Percentiles rank a stretch among this genome's conserved stretches.
Evolutionary conservation across 2,888 invertebrate genomes (phyloP).

Genomic region (Acrocyrtus sp.): DNA sequence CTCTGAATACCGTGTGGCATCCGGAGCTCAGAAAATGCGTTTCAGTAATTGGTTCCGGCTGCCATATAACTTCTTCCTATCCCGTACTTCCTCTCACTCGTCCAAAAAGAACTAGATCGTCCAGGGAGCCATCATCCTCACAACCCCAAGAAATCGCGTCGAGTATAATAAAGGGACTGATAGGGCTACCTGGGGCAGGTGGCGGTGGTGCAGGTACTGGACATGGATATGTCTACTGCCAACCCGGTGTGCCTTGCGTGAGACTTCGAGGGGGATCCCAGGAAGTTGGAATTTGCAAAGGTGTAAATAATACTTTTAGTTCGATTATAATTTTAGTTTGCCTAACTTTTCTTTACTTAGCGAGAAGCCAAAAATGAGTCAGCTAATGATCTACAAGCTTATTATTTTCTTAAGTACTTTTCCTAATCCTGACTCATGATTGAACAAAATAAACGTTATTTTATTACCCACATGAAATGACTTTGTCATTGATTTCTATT

Average conservation of each 20-base stretch:
- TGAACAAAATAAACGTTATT: too few species aligned
- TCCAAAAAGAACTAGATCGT: background rate
- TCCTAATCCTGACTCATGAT: too few species aligned
- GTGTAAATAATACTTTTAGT: too few species aligned
- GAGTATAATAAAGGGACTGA: constrained; percentile 23
- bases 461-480: too few species aligned
- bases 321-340: too few species aligned
- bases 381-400: too few species aligned
- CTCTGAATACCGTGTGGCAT: constrained; percentile 52
- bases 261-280: constrained; percentile 18
- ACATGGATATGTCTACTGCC: constrained; percentile 42
- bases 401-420: too few species aligned
- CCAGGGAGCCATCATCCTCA: background rate
- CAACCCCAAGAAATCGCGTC: constrained; percentile 21
- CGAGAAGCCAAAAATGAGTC: too few species aligned
- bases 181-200: constrained; percentile 10
- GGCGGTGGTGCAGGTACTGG: background rate
- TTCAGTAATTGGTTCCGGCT: constrained; percentile 39
- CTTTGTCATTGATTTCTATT: too few species aligned
- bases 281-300: constrained; percentile 42
- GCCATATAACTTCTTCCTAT: constrained; percentile 14
- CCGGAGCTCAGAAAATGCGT: constrained; percentile 32
- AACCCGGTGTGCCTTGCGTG: constrained; percentile 45
- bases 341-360: too few species aligned
- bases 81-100: background rate